Conservation (phyloP, 30 jellyfish, hydroid and myxozoan species). For the Pseudorhiza aurosa region DNA sequence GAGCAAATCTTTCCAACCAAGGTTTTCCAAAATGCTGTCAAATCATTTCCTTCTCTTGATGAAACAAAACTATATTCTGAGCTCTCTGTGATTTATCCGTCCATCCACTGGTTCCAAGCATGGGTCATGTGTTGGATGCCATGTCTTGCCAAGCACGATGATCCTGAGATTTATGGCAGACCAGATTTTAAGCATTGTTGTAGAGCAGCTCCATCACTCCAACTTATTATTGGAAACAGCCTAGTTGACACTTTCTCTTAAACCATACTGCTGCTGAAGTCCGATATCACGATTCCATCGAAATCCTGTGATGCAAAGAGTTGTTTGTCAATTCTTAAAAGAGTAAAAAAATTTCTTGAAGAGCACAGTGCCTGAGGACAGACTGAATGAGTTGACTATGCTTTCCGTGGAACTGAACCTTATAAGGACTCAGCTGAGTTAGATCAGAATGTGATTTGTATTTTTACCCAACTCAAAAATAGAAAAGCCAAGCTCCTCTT, state of each 20-base stretch:
- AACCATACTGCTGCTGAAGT: no score
- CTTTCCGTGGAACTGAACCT: background rate
- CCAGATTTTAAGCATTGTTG: slow-evolving; percentile 3
- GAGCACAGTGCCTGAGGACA: slow-evolving; percentile 9
- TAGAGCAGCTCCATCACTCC: slow-evolving; percentile 7
- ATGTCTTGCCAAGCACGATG: no score
- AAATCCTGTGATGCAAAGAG: no score
- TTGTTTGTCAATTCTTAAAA: background rate
- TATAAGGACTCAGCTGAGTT: background rate
- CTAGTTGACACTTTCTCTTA: slow-evolving; percentile 18
- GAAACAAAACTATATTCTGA: slow-evolving; percentile 12
- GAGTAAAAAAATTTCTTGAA: background rate
- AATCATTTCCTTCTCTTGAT: background rate
- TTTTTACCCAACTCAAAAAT: slow-evolving; percentile 6
- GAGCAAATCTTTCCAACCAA: slow-evolving; percentile 22
- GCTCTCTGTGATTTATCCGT: no score
- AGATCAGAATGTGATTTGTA: slow-evolving; percentile 4
- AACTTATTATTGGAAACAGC: slow-evolving; percentile 12
- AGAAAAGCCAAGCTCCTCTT: background rate
- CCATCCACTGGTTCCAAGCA: no score
- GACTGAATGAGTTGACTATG: slow-evolving; percentile 16
- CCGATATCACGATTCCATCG: no score
- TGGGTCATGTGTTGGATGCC: no score
- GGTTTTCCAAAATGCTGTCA: background rate
- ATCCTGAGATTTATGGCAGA: slow-evolving; percentile 7